These are phyloP conservation scores for Ibidorhyncha struthersii DNA, from an alignment of 2,113 vertebrate genomes.

Conservation along the genomic window DNA sequence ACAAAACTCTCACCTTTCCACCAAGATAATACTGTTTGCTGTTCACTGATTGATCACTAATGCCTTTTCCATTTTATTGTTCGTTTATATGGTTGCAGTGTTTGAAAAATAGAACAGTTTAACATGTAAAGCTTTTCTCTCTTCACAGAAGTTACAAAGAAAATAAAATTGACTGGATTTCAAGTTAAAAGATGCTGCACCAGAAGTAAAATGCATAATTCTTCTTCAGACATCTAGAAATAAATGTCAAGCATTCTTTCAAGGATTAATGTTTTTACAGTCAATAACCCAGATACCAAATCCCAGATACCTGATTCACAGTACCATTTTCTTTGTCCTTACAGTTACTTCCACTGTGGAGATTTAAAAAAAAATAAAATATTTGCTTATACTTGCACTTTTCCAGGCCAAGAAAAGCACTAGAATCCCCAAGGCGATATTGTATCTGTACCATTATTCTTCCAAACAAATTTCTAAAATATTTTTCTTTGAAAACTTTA, in stretches of 20 bases:
- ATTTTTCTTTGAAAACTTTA: neutral
- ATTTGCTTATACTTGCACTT: neutral
- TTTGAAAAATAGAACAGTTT: neutral
- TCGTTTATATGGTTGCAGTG: neutral
- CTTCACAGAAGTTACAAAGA: neutral
- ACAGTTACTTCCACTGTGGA: neutral
- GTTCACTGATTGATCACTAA: neutral
- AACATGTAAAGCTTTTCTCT: neutral
- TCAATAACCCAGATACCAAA: neutral
- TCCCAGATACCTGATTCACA: neutral
- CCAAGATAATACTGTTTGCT: neutral
- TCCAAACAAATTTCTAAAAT: neutral
- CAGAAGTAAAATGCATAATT: neutral
- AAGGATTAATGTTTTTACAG: neutral
- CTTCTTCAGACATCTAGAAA: neutral
- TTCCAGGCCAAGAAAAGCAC: neutral
- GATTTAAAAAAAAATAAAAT: fast-evolving
- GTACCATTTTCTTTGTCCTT: neutral
- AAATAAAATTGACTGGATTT: neutral
- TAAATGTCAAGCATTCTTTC: neutral
- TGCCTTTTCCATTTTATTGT: neutral
- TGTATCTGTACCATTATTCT: neutral
- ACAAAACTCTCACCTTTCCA: neutral
- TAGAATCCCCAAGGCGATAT: neutral
- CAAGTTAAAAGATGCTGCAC: neutral